phyloP scores from a whole-genome alignment of 2,888 invertebrate genomes.

The Ligdia adustata region DNA sequence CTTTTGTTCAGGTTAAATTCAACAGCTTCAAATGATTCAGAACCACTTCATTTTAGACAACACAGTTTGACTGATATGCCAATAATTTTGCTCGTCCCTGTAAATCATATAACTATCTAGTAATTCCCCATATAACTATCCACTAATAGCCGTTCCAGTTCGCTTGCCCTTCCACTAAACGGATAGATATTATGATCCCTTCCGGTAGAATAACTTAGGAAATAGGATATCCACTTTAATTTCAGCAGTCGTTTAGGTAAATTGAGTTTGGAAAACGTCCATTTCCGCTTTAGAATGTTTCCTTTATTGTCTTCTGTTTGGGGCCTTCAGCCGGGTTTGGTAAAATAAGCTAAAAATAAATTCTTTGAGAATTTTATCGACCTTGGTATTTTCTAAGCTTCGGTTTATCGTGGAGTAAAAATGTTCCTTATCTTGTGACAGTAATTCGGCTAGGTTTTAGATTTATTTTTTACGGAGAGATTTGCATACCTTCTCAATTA shows the following conservation, averaged over 20 bases:
- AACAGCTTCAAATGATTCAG: no score
- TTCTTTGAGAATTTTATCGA: constrained; percentile 5
- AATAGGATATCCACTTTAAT: constrained; percentile 35
- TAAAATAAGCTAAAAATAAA: constrained; percentile 11
- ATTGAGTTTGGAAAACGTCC: constrained; percentile 25
- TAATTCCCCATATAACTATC: constrained; percentile 18
- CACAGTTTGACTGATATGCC: no score
- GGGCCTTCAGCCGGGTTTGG: background rate
- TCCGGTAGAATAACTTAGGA: constrained; percentile 40
- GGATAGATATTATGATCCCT: constrained; percentile 40
- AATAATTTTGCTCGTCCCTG: background rate
- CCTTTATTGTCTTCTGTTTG: constrained; percentile 12
- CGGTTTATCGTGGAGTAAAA: background rate
- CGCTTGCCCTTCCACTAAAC: constrained; percentile 28
- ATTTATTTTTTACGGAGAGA: background rate
- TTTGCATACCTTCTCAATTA: background rate
- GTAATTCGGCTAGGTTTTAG: background rate
- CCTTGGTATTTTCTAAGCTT: constrained; percentile 1
- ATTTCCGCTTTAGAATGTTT: constrained; percentile 19
- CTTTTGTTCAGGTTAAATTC: no score
- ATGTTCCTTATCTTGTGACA: background rate
- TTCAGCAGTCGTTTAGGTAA: constrained; percentile 30
- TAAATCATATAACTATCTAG: background rate
- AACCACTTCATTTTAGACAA: no score
- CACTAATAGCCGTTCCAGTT: constrained; percentile 26